These are phyloP conservation scores for Philhelius pedissequus DNA, from an alignment of 2,888 invertebrate species.

Conservation along the genomic window DNA sequence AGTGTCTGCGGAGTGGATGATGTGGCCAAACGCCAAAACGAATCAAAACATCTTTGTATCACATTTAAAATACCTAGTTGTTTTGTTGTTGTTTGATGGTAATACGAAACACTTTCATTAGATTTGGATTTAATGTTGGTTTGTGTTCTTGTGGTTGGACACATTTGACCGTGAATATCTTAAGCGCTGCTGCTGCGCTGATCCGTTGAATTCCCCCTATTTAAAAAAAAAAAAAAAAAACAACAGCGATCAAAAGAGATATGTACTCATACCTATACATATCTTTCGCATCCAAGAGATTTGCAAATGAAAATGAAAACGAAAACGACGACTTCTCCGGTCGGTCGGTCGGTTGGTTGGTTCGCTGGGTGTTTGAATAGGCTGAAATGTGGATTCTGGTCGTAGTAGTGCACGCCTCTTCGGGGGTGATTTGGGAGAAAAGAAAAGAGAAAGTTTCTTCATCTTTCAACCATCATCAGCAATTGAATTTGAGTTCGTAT, in stretches of 20 bases:
- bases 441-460: slow-evolving; percentile 65
- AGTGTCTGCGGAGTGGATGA: not conserved
- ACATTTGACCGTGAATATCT: slow-evolving; percentile 63
- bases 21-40: slow-evolving; percentile 7
- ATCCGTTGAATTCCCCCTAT: slow-evolving; percentile 54
- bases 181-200: slow-evolving; percentile 29
- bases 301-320: slow-evolving; percentile 72
- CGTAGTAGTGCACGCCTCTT: not conserved
- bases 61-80: slow-evolving; percentile 16
- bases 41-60: slow-evolving; percentile 14
- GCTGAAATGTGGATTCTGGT: not conserved
- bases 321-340: slow-evolving; percentile 51
- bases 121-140: slow-evolving; percentile 24
- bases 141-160: slow-evolving; percentile 52
- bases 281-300: slow-evolving; percentile 55
- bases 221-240: too few species aligned
- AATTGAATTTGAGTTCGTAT: slow-evolving; percentile 4
- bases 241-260: slow-evolving; percentile 47
- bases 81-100: slow-evolving; percentile 16
- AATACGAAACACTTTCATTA: slow-evolving; percentile 64
- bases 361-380: not conserved
- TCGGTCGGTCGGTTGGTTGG: slow-evolving; percentile 4
- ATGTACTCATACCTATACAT: too few species aligned
- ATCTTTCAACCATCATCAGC: slow-evolving; percentile 33
- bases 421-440: slow-evolving; percentile 52